Evolutionary conservation across 2,113 vertebrate genomes (phyloP).

Genomic region (Ailuropoda melanoleuca): DNA sequence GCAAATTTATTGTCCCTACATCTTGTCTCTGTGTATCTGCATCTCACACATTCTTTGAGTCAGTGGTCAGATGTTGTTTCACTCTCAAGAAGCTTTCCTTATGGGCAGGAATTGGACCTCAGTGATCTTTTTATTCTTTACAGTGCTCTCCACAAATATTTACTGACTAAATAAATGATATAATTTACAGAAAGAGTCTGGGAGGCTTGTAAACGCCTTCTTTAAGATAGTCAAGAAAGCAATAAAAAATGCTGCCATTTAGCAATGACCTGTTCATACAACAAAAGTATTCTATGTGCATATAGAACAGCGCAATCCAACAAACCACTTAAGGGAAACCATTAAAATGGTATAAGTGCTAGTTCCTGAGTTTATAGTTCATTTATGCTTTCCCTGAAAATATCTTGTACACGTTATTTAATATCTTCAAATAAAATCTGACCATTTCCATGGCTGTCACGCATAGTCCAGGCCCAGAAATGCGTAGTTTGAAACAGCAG

Average conservation of each 20-base stretch:
- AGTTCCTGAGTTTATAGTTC: neutral
- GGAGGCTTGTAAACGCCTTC: neutral
- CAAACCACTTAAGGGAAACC: neutral
- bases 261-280: neutral
- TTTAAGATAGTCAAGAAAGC: slow-evolving; percentile 18
- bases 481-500: neutral
- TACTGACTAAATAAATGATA: neutral
- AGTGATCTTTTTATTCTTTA: neutral
- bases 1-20: neutral
- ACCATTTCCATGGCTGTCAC: neutral
- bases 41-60: neutral
- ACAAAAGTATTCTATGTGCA: neutral
- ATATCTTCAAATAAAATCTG: neutral
- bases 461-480: neutral
- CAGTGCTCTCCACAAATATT: neutral
- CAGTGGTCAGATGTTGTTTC: neutral
- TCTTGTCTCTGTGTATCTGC: neutral
- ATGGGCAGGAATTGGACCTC: neutral
- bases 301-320: neutral
- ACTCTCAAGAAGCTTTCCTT: neutral
- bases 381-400: neutral
- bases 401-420: neutral
- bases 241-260: neutral
- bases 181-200: neutral
- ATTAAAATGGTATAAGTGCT: neutral